Conservation (phyloP, 2,113 vertebrate species). For the Festucalex cinctus region DNA sequence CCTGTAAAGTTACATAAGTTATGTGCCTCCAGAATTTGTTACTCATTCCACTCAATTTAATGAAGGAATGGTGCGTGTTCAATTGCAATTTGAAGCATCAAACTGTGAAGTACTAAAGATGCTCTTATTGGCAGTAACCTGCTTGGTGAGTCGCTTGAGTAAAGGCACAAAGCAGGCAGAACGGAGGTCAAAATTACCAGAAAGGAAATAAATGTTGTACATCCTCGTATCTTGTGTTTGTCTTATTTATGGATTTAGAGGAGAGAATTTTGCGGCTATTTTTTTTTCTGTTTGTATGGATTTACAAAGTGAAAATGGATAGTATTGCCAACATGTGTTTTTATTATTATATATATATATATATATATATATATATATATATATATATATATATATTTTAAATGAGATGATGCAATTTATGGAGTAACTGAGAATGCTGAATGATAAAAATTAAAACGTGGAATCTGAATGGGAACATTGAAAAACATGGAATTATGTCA, state of each 20-base stretch:
- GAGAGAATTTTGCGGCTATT: not conserved
- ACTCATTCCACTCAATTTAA: not conserved
- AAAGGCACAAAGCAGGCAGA: not conserved
- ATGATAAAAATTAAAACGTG: too few relatives aligned
- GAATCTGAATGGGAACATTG: too few relatives aligned
- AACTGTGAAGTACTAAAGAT: slow-evolving; percentile 33
- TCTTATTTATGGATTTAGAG: not conserved
- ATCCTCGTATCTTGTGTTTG: not conserved
- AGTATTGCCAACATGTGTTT: not conserved
- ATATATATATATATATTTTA: too few relatives aligned
- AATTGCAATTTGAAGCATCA: slow-evolving; percentile 3
- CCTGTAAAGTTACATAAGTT: not conserved
- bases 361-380: too few relatives aligned
- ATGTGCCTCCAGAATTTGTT: not conserved
- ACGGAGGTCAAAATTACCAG: slow-evolving; percentile 13
- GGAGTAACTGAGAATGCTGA: too few relatives aligned
- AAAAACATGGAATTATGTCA: too few relatives aligned
- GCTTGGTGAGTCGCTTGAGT: not conserved
- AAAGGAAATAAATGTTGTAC: slow-evolving; percentile 51
- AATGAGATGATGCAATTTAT: too few relatives aligned
- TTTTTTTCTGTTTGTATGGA: not conserved
- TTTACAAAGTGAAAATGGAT: not conserved
- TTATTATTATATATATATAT: too few relatives aligned
- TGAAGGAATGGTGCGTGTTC: not conserved
- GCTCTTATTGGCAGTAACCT: not conserved